Percentiles rank a stretch among this genome's conserved stretches.
Conservation (phyloP, 2,888 invertebrate genomes). For the Cheiracanthium punctorium region DNA sequence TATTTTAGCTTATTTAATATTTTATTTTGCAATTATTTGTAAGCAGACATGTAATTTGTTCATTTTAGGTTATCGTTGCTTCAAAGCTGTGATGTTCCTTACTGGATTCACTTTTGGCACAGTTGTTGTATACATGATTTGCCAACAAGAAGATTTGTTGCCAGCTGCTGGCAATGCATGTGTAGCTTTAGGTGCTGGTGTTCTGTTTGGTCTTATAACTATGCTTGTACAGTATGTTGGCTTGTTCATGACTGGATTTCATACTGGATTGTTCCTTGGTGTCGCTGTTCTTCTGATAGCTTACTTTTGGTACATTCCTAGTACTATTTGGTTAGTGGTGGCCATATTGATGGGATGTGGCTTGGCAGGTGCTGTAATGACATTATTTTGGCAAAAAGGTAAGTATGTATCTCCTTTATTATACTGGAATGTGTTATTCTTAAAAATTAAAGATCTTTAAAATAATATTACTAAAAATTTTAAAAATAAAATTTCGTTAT, state of each 20-base stretch:
- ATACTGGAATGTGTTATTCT: too few relatives aligned
- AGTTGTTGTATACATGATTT: constrained; percentile 83
- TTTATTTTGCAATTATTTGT: too few relatives aligned
- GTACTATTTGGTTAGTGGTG: constrained; percentile 82
- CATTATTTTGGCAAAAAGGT: constrained; percentile 85
- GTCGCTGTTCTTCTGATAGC: constrained; percentile 74
- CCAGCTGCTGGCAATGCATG: constrained; percentile 78
- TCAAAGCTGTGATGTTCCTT: constrained; percentile 90
- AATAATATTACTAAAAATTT: too few relatives aligned
- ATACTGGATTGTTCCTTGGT: constrained; percentile 81
- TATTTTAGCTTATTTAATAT: too few relatives aligned
- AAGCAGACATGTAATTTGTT: too few relatives aligned
- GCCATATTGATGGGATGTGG: constrained; percentile 83
- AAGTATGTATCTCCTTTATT: too few relatives aligned
- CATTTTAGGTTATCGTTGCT: constrained; percentile 88
- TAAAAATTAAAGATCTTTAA: too few relatives aligned
- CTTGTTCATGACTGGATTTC: constrained; percentile 87
- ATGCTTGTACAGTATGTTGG: constrained; percentile 89
- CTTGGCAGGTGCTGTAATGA: constrained; percentile 83
- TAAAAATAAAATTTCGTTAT: too few relatives aligned
- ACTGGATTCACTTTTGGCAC: constrained; percentile 91
- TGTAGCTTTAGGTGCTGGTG: constrained; percentile 84
- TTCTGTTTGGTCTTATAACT: constrained; percentile 86
- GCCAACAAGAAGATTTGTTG: constrained; percentile 71
- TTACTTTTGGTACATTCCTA: constrained; percentile 68